Conservation (phyloP, 2,113 vertebrate genomes). For the Oreochromis spilurus region DNA sequence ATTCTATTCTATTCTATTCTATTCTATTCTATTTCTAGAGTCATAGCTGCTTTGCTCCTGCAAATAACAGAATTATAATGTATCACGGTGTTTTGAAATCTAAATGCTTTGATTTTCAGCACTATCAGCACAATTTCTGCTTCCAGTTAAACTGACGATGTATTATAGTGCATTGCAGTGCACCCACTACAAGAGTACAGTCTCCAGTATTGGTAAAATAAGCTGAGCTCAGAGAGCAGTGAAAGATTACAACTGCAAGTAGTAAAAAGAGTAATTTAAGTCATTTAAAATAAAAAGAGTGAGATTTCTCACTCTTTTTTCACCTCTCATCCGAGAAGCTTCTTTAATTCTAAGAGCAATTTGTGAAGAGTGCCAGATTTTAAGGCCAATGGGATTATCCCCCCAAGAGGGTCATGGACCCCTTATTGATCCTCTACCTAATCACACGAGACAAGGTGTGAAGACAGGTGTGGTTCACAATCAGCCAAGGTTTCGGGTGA, state of each 20-base stretch:
- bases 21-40: too few relatives aligned
- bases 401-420: background rate
- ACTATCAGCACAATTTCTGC: background rate
- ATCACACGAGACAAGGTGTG: background rate
- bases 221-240: background rate
- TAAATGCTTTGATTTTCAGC: background rate
- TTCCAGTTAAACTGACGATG: background rate
- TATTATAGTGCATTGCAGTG: background rate
- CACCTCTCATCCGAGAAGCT: background rate
- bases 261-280: background rate
- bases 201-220: background rate
- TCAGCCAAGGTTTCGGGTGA: background rate
- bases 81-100: background rate
- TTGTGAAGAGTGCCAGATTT: accelerated
- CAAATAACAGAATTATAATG: background rate
- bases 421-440: background rate
- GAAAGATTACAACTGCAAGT: background rate
- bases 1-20: too few relatives aligned
- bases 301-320: background rate
- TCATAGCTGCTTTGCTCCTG: background rate
- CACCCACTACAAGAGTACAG: background rate
- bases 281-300: background rate
- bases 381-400: background rate
- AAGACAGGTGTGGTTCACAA: background rate
- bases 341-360: background rate